Base-by-base conservation (phyloP, 2,797 vertebrate genomes). In the Nannoperca australis region DNA sequence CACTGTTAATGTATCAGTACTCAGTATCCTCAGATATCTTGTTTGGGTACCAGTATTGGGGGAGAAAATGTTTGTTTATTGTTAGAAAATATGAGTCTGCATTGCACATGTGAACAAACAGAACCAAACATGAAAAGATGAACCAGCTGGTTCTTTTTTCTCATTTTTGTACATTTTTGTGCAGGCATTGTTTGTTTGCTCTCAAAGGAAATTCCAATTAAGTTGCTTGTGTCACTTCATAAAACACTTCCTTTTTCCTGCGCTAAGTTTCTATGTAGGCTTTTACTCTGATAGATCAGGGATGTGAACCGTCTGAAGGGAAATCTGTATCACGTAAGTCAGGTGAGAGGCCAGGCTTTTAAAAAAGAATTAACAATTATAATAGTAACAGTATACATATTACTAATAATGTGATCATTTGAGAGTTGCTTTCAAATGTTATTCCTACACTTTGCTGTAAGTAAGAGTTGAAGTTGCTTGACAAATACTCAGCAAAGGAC, bases 221-320 rank as follows among this genome's bases (percentile, higher is more conserved):
- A 50, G 61, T 49, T 66, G 22, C 24, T 47, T 36, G 15, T 71
- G 44, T 64, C 62, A 42, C 65, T 54, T 64, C 5, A 74, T 81
- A 5, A 65, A 56, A 63, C 62, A 49, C 78, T 82, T 80, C 76
- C 70, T 76, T 60, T 50, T 71, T 62, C 32, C 51, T 70, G 49
- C 4, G 0, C 44, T 62, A 70, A 7, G 24, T 76, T 72, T 75
- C 44, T 56, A 0, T 17, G 13, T n/a, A 63, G 47, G 34, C 55
- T 63, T 34, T 69, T 53, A 55, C 7, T 55, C 34, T 38, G 53
- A 65, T 10, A 55, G 17, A 36, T 53, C 18, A 36, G 15, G 14
- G 30, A 71, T 45, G 36, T 3, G 0, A 49, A 45, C 53, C 15
- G 3, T 70, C 30, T 51, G 30, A 59, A 27, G 27, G 3, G 20